Base-by-base conservation (phyloP, 2,797 vertebrate species). In the Fratercula arctica region DNA sequence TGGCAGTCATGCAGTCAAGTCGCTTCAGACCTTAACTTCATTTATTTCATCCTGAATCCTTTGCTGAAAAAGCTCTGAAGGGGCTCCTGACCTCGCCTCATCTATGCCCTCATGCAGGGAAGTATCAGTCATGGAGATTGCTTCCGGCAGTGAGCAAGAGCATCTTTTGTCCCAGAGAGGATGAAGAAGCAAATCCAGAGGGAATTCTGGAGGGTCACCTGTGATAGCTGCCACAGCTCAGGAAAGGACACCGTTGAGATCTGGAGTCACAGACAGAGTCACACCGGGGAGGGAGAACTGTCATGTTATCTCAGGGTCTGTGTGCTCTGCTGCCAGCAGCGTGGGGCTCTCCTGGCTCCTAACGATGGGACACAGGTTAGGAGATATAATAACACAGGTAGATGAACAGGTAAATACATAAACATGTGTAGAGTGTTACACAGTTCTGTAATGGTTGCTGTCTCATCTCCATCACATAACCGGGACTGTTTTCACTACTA, bases 71-170 rank as follows among this genome's bases (percentile, higher is more conserved):
- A 60, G 6, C 12, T 84, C 69, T 25, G 5, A 46, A 87, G 24
- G 7, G 5, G 4, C 39, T 82, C 31, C 51, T 21, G 75, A 59
- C 11, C 33, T 75, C 0, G 0, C 31, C 23, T 81, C 4, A 0
- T 64, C 73, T 78, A 6, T 48, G 18, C 10, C n/a, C 16, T 77
- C 16, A 39, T 51, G 20, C 21, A 75, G 19, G 26, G 24, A 78
- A 50, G 9, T 31, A 39, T 21, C 39, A 57, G 41, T 48, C 29
- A 43, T 31, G 37, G 29, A 57, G 10, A 39, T 54, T 78, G 33
- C 6, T 86, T 37, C 29, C 45, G 10, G 23, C 43, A 21, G 57
- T 83, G 14, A 92, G 31, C 19, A 66, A 68, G 45, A 72, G 11
- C 21, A 51, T 7, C 16, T 80, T 57, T 25, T 73, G 64, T 13